A percentile compares a stretch with the other conserved stretches of the same genome.
phyloP scores from a whole-genome alignment of 2,113 vertebrate genomes.

The Pheucticus melanocephalus region DNA sequence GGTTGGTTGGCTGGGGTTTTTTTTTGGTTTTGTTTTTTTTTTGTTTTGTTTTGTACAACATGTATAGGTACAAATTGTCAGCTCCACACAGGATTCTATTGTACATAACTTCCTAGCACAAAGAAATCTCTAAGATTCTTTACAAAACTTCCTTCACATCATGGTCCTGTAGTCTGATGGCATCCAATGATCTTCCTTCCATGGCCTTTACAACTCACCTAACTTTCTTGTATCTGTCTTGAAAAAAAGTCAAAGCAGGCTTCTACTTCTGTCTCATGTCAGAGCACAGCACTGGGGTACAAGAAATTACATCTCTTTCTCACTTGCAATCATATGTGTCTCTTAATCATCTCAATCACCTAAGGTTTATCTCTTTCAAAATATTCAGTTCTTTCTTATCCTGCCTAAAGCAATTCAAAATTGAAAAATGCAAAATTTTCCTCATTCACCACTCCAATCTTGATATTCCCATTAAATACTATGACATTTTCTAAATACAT shows the following conservation, averaged over 20 bases:
- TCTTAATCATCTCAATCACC: neutral
- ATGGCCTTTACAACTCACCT: neutral
- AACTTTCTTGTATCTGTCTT: neutral
- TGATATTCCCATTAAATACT: neutral
- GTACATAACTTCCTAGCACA: neutral
- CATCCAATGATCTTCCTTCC: neutral
- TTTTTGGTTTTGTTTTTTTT: neutral
- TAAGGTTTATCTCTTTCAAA: neutral
- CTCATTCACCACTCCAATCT: neutral
- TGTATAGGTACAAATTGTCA: neutral
- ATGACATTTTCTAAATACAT: neutral
- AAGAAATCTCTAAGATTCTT: neutral
- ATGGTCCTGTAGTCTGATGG: accelerated
- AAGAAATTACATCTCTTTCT: neutral
- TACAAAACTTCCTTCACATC: neutral
- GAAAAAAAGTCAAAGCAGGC: neutral
- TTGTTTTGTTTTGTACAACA: accelerated
- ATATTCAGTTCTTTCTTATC: neutral
- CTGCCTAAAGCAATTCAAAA: neutral
- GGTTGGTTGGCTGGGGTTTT: neutral
- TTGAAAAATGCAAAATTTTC: neutral
- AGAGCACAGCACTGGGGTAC: neutral
- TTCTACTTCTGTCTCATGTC: neutral
- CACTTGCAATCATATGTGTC: accelerated
- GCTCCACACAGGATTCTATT: neutral